A percentile compares a stretch with the other conserved stretches of the same genome.
These are phyloP conservation scores for Enteromius unitaeniatus DNA, from an alignment of 2,797 vertebrate species.

Conservation along the genomic window DNA sequence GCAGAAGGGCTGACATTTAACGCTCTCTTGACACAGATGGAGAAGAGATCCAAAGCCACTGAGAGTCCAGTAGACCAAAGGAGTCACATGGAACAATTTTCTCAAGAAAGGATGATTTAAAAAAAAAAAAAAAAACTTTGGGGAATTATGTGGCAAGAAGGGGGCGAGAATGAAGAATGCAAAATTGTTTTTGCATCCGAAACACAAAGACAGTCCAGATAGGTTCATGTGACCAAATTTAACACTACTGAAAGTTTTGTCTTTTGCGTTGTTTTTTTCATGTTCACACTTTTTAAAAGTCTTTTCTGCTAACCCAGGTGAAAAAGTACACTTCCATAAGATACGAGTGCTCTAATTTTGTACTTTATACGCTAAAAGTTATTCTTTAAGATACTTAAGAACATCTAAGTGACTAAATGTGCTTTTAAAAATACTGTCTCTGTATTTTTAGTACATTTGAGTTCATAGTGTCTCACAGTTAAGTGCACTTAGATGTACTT, in stretches of 20 bases:
- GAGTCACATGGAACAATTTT: slow-evolving; percentile 27
- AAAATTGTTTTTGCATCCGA: not conserved
- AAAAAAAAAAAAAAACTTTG: slow-evolving; percentile 8
- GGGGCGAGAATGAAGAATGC: slow-evolving; percentile 24
- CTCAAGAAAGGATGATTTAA: slow-evolving; percentile 35
- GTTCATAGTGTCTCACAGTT: not conserved
- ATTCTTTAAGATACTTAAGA: not conserved
- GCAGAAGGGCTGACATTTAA: slow-evolving; percentile 56
- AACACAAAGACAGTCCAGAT: slow-evolving; percentile 38
- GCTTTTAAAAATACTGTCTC: slow-evolving; percentile 1
- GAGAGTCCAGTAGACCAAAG: slow-evolving; percentile 18
- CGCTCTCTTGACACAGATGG: slow-evolving; percentile 32
- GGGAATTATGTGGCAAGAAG: slow-evolving; percentile 22
- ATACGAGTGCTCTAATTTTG: not conserved
- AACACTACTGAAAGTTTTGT: slow-evolving; percentile 61
- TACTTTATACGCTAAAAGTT: not conserved
- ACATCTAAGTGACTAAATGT: not conserved
- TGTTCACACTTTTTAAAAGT: slow-evolving; percentile 50
- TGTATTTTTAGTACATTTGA: not conserved
- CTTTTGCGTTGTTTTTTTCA: slow-evolving; percentile 37
- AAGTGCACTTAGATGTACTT: not conserved
- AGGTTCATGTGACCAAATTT: slow-evolving; percentile 62
- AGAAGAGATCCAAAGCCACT: not conserved
- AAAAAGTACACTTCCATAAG: not conserved
- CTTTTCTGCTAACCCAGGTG: slow-evolving; percentile 38